Conservation (phyloP, 2,113 vertebrate genomes). For the Prinia subflava region DNA sequence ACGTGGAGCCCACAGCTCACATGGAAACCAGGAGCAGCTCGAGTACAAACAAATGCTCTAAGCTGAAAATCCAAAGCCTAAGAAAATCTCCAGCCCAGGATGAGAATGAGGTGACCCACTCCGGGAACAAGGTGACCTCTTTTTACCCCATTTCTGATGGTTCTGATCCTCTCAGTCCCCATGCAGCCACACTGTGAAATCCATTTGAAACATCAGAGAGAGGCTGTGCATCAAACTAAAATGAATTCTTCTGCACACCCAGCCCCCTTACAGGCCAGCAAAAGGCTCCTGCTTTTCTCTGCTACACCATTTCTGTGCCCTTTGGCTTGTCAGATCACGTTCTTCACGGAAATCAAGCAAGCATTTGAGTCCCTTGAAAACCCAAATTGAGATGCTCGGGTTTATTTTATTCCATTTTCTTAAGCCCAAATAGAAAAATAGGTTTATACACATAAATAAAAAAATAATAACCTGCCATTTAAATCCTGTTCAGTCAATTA, state of each 20-base stretch:
- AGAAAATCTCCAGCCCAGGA: background rate
- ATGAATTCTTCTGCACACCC: background rate
- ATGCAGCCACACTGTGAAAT: background rate
- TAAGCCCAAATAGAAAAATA: background rate
- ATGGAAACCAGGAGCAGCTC: background rate
- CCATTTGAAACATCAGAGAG: slow-evolving; percentile 40
- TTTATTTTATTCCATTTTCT: background rate
- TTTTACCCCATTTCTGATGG: background rate
- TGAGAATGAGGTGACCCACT: background rate
- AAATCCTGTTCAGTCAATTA: slow-evolving; percentile 57
- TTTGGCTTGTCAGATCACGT: background rate
- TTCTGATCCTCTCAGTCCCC: background rate
- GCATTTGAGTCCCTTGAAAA: background rate
- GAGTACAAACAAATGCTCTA: background rate
- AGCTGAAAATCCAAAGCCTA: background rate
- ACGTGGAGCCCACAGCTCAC: fast-evolving
- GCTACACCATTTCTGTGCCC: background rate
- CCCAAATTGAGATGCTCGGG: background rate
- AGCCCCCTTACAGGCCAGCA: background rate
- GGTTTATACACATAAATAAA: slow-evolving; percentile 29
- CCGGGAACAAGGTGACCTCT: background rate
- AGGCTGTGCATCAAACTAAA: background rate
- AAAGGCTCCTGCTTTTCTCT: slow-evolving; percentile 9
- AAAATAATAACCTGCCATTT: slow-evolving; percentile 46
- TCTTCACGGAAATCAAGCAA: slow-evolving; percentile 37